Base-by-base conservation (phyloP, 2,113 vertebrate genomes). In the Oncorhynchus masou region DNA sequence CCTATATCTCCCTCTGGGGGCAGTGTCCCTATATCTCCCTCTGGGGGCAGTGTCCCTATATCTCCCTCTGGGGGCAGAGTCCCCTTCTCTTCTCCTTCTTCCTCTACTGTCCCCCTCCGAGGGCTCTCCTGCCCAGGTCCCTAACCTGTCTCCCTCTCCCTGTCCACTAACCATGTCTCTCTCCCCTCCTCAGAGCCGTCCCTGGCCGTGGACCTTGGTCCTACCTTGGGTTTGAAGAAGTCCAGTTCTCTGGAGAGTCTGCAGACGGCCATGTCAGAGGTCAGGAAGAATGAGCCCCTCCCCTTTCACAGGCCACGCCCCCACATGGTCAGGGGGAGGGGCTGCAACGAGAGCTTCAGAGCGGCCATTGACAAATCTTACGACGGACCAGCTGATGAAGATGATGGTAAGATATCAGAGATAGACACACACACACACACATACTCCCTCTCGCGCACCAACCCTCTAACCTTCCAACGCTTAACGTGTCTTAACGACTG, bases 351-450 rank as follows among this genome's bases (percentile, higher is more conserved):
- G 87, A 99, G 97, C 87, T 99, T 99, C 94, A 85, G 98, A 75
- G 97, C 97, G 0, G 98, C 98, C 73, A 99, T 99, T 31, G 98
- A 99, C 90, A 99, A 99, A 80, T 99, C 98, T 2, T 99, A 99
- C 0, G 97, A 99, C 8, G 98, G 96, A 2, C 98, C 98, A 0
- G 94, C 96, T n/a, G 95, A 95, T 67, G 88, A 92, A 3, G 95
- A 97, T 1, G 95, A 96, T 0, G 96, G 97, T 98, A 91, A 81
- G 93, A 54, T 4, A 16, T 8, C 13, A 11, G 7, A 13, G 27
- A 22, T 13, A 45, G 3, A 48, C 71, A 70, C 60, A 24, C 27
- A 71, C 85, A 34, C 67, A 74, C 48, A 57, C 34, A 59, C 59
- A 49, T 59, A 51, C 25, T 67, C 80, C 77, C 84, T 85, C 75